Evolutionary conservation across 2,113 vertebrate genomes (phyloP), one percentile per base, ranked within the genome.

Genomic region (Rhipidura dahli): DNA sequence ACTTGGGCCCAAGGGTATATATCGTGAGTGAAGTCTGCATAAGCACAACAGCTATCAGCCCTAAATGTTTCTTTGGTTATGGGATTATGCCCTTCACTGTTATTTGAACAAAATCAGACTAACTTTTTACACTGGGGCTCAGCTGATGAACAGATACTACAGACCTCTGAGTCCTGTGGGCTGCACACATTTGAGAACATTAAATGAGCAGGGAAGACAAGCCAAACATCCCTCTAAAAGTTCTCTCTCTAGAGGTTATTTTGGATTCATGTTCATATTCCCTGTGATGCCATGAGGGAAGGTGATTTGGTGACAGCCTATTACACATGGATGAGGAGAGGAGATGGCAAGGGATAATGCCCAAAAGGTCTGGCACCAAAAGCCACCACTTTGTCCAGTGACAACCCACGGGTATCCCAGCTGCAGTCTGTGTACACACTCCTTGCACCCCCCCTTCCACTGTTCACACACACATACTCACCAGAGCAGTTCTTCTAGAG

Each of bases 401-500:
- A 75, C 47, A 66, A 30, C 31, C 60, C 27, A 16, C 0, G 35
- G n/a, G n/a, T 35, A 35, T 30, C 56, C 51, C 88, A 75, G 65
- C 47, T 79, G 63, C 73, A n/a, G 42, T 3, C 42, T 63, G 30
- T 15, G 69, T 11, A 33, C 70, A 68, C 27, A 20, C 39, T 88
- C 18, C 65, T 82, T 54, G 68, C 61, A 75, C 56, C 31, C 69
- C 59, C 69, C 73, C 31, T 37, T 71, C 42, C 1, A 13, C 13
- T 14, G 68, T 24, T 53, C 78, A 88, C 83, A 64, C 2, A 5
- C 40, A 92, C 30, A 42, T 83, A 92, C 93, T 94, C 89, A 96
- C 89, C 93, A 93, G 57, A 72, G 61, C 30, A 71, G 72, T 44
- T 93, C 85, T 91, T 75, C 93, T 51, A 95, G 39, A 83, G 65